These are phyloP conservation scores for Hydra vulgaris DNA, from an alignment of 30 jellyfish, hydroid and myxozoan species.

Conservation along the genomic window DNA sequence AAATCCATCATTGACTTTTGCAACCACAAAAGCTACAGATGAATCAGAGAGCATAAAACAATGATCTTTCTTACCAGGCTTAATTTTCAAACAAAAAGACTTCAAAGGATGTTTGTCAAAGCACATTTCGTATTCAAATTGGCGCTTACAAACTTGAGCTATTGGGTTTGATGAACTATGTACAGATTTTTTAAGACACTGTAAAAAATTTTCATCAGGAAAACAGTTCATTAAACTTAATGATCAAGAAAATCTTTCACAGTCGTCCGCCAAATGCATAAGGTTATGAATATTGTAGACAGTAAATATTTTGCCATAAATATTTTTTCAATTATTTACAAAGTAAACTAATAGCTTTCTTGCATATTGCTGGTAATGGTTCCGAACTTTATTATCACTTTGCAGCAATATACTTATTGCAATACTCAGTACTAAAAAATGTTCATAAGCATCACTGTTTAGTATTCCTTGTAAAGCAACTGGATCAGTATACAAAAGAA, in stretches of 20 bases:
- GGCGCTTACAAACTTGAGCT: slow-evolving; percentile 1
- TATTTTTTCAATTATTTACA: no score
- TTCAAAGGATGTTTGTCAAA: not conserved
- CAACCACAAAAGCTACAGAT: not conserved
- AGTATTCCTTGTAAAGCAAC: not conserved
- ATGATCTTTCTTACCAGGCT: not conserved
- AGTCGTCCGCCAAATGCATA: not conserved
- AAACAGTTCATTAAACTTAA: not conserved
- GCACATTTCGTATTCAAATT: slow-evolving; percentile 4
- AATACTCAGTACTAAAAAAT: not conserved
- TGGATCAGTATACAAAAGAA: not conserved
- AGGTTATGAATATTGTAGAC: not conserved
- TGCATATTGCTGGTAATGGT: not conserved
- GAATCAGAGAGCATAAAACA: not conserved
- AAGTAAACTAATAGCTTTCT: not conserved
- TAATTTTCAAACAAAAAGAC: not conserved
- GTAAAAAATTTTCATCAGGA: not conserved
- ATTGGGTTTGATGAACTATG: not conserved
- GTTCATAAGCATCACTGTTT: no score
- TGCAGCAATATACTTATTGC: not conserved
- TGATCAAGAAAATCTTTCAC: not conserved
- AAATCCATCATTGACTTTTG: not conserved
- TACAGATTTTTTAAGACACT: not conserved
- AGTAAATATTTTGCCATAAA: not conserved
- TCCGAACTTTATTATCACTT: not conserved